Evolutionary conservation across 1,140 invertebrate species (phyloP), one percentile per base, ranked within the genome.

Genomic region (Goniozus legneri): DNA sequence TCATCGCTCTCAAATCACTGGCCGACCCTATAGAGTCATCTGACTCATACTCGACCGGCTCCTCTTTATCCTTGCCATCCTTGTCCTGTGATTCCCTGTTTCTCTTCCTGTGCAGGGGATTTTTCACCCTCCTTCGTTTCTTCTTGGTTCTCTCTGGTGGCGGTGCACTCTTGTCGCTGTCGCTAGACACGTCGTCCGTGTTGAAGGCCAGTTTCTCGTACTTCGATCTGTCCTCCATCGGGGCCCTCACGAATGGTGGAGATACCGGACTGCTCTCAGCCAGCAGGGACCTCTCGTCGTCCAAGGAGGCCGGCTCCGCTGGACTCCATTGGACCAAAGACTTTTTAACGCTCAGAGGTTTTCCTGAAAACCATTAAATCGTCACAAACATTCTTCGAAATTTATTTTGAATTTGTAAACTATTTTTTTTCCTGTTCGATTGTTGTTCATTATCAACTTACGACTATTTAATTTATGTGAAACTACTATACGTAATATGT

Each of bases 1-100:
- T 82, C 46, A 82, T 75, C 7, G 81, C 81, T 37, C 82, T 78
- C 8, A 88, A 67, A 71, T 88, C 87, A 60, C 83, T 85, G 0
- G 85, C 85, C 0, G 85, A 88, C 1, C 87, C 86, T 37, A 88
- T 88, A 0, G 85, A 87, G 58, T 89, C 86, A 48, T 85, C 82
- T 0, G 80, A 81, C 21, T 79, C 72, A 41, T 75, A 71, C 0
- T 70, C 60, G 1, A 59, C 50, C 0, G 41, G 47, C 0, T 21
- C 20, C 0, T 19, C 37, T 3, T 58, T 61, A 2, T 40, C 56
- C 7, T 42, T 20, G 4, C 61, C 56, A 1, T 31, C 12, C 7
- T 33, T 18, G 10, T 44, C 24, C 3, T 43, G 36, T 4, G 45
- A 8, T n/a, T 38, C 36, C 44, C 50, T 63, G 53, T 50, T 67